A percentile compares a stretch with the other conserved stretches of the same genome.
Conservation (phyloP, 1,140 invertebrate species). For the Asobara japonica region DNA sequence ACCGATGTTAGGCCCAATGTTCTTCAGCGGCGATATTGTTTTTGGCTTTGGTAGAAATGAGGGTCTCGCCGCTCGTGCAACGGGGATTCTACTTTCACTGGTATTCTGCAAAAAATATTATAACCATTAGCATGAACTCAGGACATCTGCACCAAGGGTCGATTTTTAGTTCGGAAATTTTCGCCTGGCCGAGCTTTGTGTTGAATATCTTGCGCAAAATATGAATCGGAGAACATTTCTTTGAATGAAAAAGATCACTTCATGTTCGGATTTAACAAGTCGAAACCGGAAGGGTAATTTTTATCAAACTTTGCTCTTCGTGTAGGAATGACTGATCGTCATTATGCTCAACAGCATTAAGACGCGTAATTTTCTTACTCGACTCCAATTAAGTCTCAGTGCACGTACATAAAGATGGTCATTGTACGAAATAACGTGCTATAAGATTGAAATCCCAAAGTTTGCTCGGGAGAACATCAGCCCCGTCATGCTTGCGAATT, state of each 20-base stretch:
- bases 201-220: no score
- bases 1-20: background rate
- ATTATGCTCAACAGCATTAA: background rate
- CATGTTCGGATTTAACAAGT: no score
- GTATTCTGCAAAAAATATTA: conserved; percentile 47
- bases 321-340: background rate
- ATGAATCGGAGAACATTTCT: no score
- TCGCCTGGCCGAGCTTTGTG: no score
- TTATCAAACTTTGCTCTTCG: no score
- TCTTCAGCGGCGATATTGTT: conserved; percentile 43
- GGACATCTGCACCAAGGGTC: background rate
- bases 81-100: conserved; percentile 58
- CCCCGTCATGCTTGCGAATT: background rate
- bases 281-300: no score
- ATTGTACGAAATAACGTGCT: conserved; percentile 5
- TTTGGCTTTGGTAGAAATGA: conserved; percentile 56
- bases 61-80: conserved; percentile 53
- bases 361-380: conserved; percentile 1
- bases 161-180: background rate
- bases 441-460: background rate
- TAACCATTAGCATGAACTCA: background rate
- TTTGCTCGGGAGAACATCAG: background rate
- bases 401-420: conserved; percentile 10
- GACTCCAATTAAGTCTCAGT: background rate
- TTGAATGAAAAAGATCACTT: no score